Evolutionary conservation across 2,888 invertebrate species (phyloP).

Genomic region (Lasioglossum oenotherae): DNA sequence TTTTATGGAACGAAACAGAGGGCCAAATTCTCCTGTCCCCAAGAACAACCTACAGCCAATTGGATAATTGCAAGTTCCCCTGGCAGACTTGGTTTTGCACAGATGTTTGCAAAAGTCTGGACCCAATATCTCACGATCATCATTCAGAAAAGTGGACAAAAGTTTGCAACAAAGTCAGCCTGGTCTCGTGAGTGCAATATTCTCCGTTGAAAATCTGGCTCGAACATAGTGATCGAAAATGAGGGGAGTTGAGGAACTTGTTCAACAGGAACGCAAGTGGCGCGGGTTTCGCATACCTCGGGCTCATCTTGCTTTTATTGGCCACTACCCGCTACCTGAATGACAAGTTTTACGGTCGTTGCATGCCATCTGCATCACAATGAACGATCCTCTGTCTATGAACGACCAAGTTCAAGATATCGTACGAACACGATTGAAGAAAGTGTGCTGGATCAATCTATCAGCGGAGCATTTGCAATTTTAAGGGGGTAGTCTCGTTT

Average conservation of each 20-base stretch:
- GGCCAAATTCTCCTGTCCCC: too few relatives aligned
- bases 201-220: neutral
- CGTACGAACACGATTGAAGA: too few relatives aligned
- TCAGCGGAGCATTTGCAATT: too few relatives aligned
- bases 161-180: neutral
- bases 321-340: neutral
- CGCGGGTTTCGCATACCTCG: conserved; percentile 37
- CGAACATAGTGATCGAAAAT: neutral
- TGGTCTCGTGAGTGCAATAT: neutral
- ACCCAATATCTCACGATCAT: too few relatives aligned
- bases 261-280: conserved; percentile 24
- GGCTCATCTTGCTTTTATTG: conserved; percentile 34
- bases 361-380: neutral
- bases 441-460: too few relatives aligned
- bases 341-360: neutral
- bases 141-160: too few relatives aligned
- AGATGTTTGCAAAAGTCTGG: too few relatives aligned
- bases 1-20: too few relatives aligned
- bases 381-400: neutral
- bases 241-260: conserved; percentile 56
- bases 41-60: too few relatives aligned
- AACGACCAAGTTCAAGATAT: neutral
- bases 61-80: too few relatives aligned
- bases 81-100: neutral
- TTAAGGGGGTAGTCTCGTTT: too few relatives aligned